A percentile compares a stretch with the other conserved stretches of the same genome.
These are phyloP conservation scores for Drosophila koepferae DNA, from an alignment of 2,888 invertebrate genomes.

Conservation along the genomic window DNA sequence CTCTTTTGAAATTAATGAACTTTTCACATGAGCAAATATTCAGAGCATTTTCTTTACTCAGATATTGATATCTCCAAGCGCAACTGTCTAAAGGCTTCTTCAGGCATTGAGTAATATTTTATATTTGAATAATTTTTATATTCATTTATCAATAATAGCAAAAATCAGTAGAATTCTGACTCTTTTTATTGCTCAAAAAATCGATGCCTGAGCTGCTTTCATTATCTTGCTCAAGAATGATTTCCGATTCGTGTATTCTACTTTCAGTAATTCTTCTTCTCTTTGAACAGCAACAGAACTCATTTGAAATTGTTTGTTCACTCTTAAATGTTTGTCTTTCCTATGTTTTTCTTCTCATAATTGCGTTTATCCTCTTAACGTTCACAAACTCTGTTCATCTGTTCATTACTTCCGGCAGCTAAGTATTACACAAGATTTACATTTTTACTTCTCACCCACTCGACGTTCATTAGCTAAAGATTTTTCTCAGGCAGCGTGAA, in stretches of 20 bases:
- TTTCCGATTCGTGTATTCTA: neutral
- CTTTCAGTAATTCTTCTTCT: neutral
- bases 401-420: slow-evolving; percentile 48
- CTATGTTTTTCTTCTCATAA: neutral
- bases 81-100: neutral
- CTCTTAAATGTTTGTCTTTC: slow-evolving; percentile 12
- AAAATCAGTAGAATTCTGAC: no score
- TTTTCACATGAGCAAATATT: neutral
- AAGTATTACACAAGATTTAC: slow-evolving; percentile 40
- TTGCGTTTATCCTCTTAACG: slow-evolving; percentile 13
- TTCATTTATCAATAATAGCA: no score
- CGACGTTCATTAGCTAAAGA: slow-evolving; percentile 32
- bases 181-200: no score
- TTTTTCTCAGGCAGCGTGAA: slow-evolving; percentile 48
- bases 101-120: no score
- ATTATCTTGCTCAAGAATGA: neutral
- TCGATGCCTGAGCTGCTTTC: neutral
- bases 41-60: neutral
- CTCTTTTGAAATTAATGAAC: neutral
- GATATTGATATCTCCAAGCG: neutral
- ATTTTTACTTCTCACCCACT: slow-evolving; percentile 42
- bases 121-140: no score
- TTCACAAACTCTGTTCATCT: slow-evolving; percentile 20
- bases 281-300: neutral
- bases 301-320: neutral